Conservation (phyloP, 1,140 invertebrate genomes). For the Danaus plexippus region DNA sequence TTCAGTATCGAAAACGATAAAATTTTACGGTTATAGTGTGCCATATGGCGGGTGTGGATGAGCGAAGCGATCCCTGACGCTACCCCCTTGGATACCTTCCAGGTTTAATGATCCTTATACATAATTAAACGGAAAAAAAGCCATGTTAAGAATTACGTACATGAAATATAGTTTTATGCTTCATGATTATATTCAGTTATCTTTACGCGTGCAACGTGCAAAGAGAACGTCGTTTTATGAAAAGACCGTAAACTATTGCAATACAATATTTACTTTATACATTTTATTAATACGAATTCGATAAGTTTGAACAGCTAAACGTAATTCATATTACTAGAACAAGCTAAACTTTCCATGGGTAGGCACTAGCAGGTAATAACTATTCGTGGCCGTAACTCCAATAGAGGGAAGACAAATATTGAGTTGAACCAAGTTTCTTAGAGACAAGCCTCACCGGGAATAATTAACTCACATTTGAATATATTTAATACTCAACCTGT, state of each 20-base stretch:
- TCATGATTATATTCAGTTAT: constrained; percentile 11
- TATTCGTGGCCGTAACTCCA: constrained; percentile 48
- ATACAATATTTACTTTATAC: too few species aligned
- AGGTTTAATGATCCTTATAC: constrained; percentile 8
- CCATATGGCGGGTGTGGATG: constrained; percentile 46
- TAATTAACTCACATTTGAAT: constrained; percentile 42
- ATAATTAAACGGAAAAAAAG: constrained; percentile 10
- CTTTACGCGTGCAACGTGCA: too few species aligned
- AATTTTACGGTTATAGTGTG: constrained; percentile 49
- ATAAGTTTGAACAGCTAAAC: constrained; percentile 2
- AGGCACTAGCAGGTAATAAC: constrained; percentile 42
- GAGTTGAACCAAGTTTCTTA: constrained; percentile 44
- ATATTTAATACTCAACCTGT: constrained; percentile 19
- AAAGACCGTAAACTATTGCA: too few species aligned
- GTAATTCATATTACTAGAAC: constrained; percentile 41
- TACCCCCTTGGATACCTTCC: constrained; percentile 12
- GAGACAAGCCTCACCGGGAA: constrained; percentile 42
- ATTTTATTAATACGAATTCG: too few species aligned
- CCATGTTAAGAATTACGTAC: not conserved
- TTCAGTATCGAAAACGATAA: constrained; percentile 46
- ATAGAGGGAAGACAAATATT: constrained; percentile 54
- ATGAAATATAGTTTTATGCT: constrained; percentile 1
- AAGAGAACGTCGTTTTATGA: too few species aligned
- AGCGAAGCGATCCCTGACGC: constrained; percentile 16
- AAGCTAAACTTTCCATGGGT: constrained; percentile 30